phyloP scores from a whole-genome alignment of 2,888 invertebrate genomes.

The Drosophila tripunctata region DNA sequence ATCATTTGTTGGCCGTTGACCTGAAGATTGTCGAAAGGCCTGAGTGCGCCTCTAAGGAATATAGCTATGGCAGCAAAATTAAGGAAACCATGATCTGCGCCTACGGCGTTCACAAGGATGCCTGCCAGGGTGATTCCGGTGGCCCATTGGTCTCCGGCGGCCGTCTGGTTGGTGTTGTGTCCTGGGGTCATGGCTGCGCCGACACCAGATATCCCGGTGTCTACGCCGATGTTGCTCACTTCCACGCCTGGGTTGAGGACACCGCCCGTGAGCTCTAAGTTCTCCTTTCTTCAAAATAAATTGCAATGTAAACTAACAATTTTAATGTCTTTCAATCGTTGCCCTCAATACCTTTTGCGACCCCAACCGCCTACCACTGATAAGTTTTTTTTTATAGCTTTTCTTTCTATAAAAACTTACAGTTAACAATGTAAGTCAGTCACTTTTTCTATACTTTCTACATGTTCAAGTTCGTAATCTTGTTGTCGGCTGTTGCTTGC shows the following conservation, averaged over 20 bases:
- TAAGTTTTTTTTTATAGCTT: too few relatives aligned
- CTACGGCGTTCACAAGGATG: conserved; percentile 73
- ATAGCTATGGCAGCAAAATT: conserved; percentile 49
- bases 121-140: conserved; percentile 82
- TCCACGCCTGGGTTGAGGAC: conserved; percentile 48
- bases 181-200: conserved; percentile 84
- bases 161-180: conserved; percentile 78
- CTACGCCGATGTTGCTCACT: conserved; percentile 80
- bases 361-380: not conserved
- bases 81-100: conserved; percentile 59
- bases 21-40: conserved; percentile 45
- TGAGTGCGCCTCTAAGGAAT: conserved; percentile 20
- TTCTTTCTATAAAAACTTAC: conserved; percentile 34
- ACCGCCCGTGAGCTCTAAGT: conserved; percentile 46
- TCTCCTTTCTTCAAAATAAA: conserved; percentile 56
- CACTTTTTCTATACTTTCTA: too few relatives aligned
- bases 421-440: conserved; percentile 2
- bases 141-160: conserved; percentile 63
- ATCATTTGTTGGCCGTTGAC: conserved; percentile 44
- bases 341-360: not conserved
- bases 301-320: conserved; percentile 7
- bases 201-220: conserved; percentile 82
- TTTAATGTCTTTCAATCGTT: conserved; percentile 19
- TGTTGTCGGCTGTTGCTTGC: conserved; percentile 64
- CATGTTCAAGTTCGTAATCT: conserved; percentile 72